Conservation (phyloP, 2,888 invertebrate genomes). For the Oeneis ivallda region DNA sequence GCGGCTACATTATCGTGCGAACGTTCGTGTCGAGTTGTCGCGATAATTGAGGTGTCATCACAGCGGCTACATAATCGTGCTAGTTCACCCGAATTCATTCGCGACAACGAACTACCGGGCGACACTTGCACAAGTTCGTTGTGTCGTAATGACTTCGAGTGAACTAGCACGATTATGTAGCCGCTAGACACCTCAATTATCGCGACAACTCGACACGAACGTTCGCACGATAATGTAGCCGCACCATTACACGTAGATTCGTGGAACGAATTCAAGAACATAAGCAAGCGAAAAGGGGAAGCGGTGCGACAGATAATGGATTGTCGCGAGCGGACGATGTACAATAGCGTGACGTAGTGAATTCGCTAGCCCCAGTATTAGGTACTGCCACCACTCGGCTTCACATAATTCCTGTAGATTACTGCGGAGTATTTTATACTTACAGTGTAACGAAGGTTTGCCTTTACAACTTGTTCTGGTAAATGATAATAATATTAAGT, state of each 20-base stretch:
- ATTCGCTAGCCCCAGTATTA: constrained; percentile 19
- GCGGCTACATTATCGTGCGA: too few relatives aligned
- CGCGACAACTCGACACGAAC: too few relatives aligned
- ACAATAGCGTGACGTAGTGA: constrained; percentile 29
- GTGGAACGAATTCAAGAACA: constrained; percentile 31
- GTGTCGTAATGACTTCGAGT: too few relatives aligned
- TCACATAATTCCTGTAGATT: constrained; percentile 9
- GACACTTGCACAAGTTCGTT: too few relatives aligned
- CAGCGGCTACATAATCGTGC: too few relatives aligned
- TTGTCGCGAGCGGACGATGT: constrained; percentile 34
- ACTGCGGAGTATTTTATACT: constrained; percentile 10
- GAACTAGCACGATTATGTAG: too few relatives aligned
- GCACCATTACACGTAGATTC: constrained; percentile 21
- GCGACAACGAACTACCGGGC: too few relatives aligned
- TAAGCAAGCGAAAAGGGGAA: constrained; percentile 41
- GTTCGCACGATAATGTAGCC: too few relatives aligned
- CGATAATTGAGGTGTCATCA: too few relatives aligned
- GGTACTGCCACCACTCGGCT: constrained; percentile 24
- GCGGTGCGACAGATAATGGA: constrained; percentile 40
- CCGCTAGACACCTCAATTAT: too few relatives aligned
- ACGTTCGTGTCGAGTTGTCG: too few relatives aligned
- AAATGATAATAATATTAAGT: neutral
- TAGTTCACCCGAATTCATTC: too few relatives aligned
- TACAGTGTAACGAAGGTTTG: neutral
- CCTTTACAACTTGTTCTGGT: neutral